Evolutionary conservation across 2,797 vertebrate genomes (phyloP).

Genomic region (Scyliorhinus canicula): DNA sequence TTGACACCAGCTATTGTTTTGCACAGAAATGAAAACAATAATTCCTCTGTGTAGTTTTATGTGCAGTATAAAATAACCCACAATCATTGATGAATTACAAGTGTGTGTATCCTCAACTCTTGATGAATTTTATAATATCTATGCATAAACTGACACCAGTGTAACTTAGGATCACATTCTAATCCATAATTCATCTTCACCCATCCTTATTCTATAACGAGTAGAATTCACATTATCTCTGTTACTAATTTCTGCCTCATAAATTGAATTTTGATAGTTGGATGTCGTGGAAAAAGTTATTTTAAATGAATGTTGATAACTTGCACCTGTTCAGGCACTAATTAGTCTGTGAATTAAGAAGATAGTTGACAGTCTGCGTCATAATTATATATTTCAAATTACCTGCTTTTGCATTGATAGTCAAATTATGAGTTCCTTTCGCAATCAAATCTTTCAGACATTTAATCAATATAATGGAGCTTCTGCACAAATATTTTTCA

Average conservation of each 20-base stretch:
- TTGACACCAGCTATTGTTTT: not conserved
- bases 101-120: not conserved
- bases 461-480: not conserved
- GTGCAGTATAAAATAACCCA: not conserved
- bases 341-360: slow-evolving; percentile 43
- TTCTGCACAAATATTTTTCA: not conserved
- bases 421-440: not conserved
- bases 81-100: not conserved
- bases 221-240: not conserved
- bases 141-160: not conserved
- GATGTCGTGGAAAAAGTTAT: slow-evolving; percentile 32
- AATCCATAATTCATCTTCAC: not conserved
- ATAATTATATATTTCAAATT: slow-evolving; percentile 43
- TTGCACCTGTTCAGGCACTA: slow-evolving; percentile 41
- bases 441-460: not conserved
- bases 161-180: not conserved
- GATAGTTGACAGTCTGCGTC: slow-evolving; percentile 44
- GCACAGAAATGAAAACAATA: not conserved
- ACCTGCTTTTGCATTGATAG: slow-evolving; percentile 38
- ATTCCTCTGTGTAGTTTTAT: not conserved
- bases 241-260: not conserved
- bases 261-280: not conserved
- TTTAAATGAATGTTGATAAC: slow-evolving; percentile 43
- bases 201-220: not conserved
- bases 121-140: not conserved